phyloP scores from a whole-genome alignment of 2,113 vertebrate species.

The Henicopernis longicauda region DNA sequence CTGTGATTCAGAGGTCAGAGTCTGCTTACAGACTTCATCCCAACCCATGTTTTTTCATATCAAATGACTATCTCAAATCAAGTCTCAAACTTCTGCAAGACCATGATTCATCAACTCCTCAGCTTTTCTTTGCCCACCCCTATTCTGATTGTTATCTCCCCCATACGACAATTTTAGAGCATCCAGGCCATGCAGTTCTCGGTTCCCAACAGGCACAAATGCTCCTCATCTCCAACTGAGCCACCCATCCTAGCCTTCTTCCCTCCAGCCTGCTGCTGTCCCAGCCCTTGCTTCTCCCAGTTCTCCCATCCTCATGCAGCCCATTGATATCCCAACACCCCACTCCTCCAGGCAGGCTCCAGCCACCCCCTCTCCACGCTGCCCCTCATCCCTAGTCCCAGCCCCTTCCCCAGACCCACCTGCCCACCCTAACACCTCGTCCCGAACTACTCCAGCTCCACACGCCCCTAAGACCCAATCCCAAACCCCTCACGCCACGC shows the following conservation, averaged over 20 bases:
- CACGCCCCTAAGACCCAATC: fast-evolving
- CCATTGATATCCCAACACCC: fast-evolving
- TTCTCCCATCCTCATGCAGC: not conserved
- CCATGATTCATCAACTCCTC: not conserved
- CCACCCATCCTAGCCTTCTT: not conserved
- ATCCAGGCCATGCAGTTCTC: not conserved
- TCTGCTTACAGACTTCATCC: not conserved
- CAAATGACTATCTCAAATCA: not conserved
- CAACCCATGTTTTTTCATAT: too few species aligned
- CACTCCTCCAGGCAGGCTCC: too few species aligned
- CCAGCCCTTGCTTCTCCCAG: too few species aligned
- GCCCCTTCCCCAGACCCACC: too few species aligned
- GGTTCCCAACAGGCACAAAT: not conserved
- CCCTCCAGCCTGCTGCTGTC: not conserved
- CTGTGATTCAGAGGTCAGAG: not conserved
- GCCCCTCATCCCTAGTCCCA: too few species aligned
- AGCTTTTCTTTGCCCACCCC: not conserved
- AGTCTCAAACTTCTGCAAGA: not conserved
- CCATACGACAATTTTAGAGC: too few species aligned
- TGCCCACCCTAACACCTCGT: too few species aligned
- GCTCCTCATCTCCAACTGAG: not conserved
- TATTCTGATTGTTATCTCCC: not conserved
- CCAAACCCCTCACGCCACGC: too few species aligned
- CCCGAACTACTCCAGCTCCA: not conserved
- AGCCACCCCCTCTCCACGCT: too few species aligned